Base-by-base conservation (phyloP, 2,797 vertebrate species). In the Setipinna tenuifilis region DNA sequence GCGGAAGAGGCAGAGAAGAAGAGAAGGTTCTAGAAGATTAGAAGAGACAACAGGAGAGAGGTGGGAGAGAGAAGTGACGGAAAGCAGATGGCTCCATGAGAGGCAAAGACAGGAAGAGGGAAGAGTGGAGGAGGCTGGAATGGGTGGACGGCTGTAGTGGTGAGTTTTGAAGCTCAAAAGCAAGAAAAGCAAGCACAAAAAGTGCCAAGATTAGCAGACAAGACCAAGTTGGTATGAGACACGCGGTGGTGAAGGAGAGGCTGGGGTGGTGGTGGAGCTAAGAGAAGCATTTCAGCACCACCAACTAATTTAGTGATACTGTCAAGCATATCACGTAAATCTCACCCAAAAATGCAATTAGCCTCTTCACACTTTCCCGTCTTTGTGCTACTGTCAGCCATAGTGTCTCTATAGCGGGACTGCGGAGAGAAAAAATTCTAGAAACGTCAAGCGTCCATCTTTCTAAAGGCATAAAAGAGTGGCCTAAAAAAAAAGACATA, bases 281-380 rank as follows among this genome's bases (percentile, higher is more conserved):
- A 78, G 41, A 16, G 1, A 44, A 44, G 35, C 17, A 9, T 78
- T 44, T 41, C 71, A 21, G 16, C 71, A 78, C 35, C 71, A 21
- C 35, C 71, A 21, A 2, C 19, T 78, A 9, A 78, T 78, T 78
- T 21, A 41, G 31, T 16, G 35, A 9, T 11, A 35, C 71, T 78
- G 71, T 78, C 71, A 78, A 78, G 71, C 71, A 44, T 44, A 78
- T 78, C 35, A 78, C 41, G 31, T 78, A 44, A 0, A 78, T 78
- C 71, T 78, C 35, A 41, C 17, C 71, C 2, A 19, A 17, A 78
- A 19, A 44, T 35, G 71, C 71, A 78, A 78, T 78, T 78, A 78
- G 71, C 71, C 71, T 19, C 71, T 78, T 78, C 71, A 78, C 71
- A 78, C 71, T 78, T 78, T 44, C 6, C 19, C 4, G 17, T 78